These are phyloP conservation scores for Scrobipalpa costella DNA, from an alignment of 2,888 invertebrate species.

Conservation along the genomic window DNA sequence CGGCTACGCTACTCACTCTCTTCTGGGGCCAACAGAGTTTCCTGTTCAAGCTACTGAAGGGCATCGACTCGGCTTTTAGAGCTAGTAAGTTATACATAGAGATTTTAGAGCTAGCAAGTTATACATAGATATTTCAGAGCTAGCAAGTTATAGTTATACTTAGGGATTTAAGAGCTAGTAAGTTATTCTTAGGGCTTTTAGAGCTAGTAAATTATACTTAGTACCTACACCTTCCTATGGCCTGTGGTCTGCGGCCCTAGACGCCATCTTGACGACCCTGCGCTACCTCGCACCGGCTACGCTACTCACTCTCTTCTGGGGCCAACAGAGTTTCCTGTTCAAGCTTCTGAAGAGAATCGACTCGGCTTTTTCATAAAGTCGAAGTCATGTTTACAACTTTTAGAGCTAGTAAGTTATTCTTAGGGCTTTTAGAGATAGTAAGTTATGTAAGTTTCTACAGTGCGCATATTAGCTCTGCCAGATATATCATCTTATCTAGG, in stretches of 20 bases:
- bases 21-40: conserved; percentile 81
- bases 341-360: conserved; percentile 77
- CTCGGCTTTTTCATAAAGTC: conserved; percentile 58
- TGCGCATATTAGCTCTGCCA: too few relatives aligned
- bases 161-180: conserved; percentile 76
- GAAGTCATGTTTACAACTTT: conserved; percentile 48
- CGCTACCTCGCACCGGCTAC: conserved; percentile 81
- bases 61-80: conserved; percentile 78
- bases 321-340: conserved; percentile 78
- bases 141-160: conserved; percentile 59
- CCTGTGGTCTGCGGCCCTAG: conserved; percentile 75
- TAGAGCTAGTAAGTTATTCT: conserved; percentile 73
- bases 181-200: conserved; percentile 48
- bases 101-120: conserved; percentile 78
- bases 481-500: too few relatives aligned
- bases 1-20: conserved; percentile 78
- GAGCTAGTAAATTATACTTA: too few relatives aligned
- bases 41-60: conserved; percentile 73
- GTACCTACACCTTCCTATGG: conserved; percentile 42
- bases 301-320: conserved; percentile 78
- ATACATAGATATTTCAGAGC: conserved; percentile 64
- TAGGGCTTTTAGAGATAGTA: too few relatives aligned
- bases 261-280: conserved; percentile 72
- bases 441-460: too few relatives aligned
- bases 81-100: conserved; percentile 68